These are phyloP conservation scores for Tribolium castaneum DNA, from an alignment of 1,140 invertebrate genomes.

Conservation along the genomic window DNA sequence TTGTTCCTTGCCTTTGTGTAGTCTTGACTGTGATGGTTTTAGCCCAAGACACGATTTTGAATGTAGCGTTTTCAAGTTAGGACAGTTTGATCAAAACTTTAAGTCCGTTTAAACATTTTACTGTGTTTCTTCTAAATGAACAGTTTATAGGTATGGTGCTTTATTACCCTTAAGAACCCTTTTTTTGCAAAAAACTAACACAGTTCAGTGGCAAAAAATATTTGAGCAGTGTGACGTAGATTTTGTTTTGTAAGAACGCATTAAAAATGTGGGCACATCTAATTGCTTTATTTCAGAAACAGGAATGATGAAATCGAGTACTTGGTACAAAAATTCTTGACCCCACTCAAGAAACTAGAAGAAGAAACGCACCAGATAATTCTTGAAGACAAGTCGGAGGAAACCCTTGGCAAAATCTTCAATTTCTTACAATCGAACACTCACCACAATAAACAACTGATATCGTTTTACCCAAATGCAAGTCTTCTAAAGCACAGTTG, in stretches of 20 bases:
- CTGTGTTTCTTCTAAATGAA: too few relatives aligned
- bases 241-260: background rate
- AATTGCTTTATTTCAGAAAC: conserved; percentile 65
- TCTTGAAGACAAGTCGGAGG: conserved; percentile 64
- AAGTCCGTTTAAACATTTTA: too few relatives aligned
- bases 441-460: conserved; percentile 61
- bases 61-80: conserved; percentile 65
- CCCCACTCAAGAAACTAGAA: conserved; percentile 59
- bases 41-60: conserved; percentile 72
- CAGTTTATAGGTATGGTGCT: conserved; percentile 70
- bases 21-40: conserved; percentile 69
- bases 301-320: conserved; percentile 71
- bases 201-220: conserved; percentile 71
- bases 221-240: background rate
- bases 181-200: conserved; percentile 71
- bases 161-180: conserved; percentile 75
- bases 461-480: conserved; percentile 70
- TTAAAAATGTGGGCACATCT: background rate
- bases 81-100: background rate
- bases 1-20: conserved; percentile 79
- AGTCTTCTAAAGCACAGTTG: conserved; percentile 76
- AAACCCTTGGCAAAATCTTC: conserved; percentile 73
- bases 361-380: conserved; percentile 42
- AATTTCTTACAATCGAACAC: conserved; percentile 50
- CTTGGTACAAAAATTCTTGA: conserved; percentile 70